Evolutionary conservation across 2,113 vertebrate genomes (phyloP).

Genomic region (Pteropus alecto): DNA sequence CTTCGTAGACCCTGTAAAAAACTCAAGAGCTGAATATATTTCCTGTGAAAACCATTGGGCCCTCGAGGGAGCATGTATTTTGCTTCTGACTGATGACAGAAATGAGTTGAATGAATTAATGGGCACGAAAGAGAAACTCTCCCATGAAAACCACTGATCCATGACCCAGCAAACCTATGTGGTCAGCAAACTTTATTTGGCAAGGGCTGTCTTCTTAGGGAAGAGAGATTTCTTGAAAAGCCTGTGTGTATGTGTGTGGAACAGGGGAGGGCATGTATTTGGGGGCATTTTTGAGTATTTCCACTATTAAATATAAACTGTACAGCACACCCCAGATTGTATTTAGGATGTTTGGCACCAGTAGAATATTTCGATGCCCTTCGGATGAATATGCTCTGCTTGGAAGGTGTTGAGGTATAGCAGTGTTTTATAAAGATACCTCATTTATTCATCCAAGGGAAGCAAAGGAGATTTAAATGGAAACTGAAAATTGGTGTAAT

Average conservation of each 20-base stretch:
- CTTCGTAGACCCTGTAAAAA: not conserved
- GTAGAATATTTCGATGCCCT: conserved; percentile 11
- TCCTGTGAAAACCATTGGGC: not conserved
- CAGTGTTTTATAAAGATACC: conserved; percentile 1
- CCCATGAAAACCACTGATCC: not conserved
- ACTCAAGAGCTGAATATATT: not conserved
- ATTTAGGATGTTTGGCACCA: conserved; percentile 55
- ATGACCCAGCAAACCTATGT: not conserved
- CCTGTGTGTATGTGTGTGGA: no score
- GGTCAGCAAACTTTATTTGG: not conserved
- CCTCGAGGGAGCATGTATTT: not conserved
- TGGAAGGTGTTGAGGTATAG: not conserved
- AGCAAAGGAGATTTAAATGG: not conserved
- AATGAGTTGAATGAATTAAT: not conserved
- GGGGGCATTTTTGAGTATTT: conserved; percentile 31
- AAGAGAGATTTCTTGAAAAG: not conserved
- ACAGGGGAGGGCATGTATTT: not conserved
- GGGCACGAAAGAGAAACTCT: not conserved
- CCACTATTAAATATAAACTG: conserved; percentile 33
- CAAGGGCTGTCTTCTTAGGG: not conserved
- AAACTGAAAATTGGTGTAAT: not conserved
- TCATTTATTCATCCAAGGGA: not conserved
- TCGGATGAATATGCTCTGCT: not conserved
- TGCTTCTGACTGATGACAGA: not conserved
- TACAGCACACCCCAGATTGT: conserved; percentile 37